These are phyloP conservation scores for Lithodes maja DNA, from an alignment of 2,888 invertebrate genomes.

Conservation along the genomic window DNA sequence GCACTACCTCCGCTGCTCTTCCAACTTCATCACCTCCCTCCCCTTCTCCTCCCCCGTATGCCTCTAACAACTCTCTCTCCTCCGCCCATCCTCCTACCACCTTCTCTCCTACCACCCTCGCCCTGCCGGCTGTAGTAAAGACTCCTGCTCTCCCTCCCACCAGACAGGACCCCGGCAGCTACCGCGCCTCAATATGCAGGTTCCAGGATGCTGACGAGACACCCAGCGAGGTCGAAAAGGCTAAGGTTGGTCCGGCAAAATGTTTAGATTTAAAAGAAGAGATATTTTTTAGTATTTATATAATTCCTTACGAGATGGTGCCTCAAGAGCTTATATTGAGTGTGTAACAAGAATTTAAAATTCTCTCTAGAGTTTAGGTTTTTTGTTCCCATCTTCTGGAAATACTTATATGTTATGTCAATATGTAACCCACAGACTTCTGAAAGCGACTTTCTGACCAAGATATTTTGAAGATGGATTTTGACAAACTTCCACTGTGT, in stretches of 20 bases:
- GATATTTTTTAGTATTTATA: background rate
- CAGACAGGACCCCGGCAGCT: conserved; percentile 64
- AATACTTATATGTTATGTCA: too few relatives aligned
- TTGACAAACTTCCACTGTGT: too few relatives aligned
- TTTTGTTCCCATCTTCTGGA: too few relatives aligned
- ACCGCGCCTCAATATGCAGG: conserved; percentile 43
- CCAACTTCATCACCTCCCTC: background rate
- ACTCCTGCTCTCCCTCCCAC: conserved; percentile 8
- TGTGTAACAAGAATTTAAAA: background rate
- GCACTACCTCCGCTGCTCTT: background rate
- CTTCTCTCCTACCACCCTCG: conserved; percentile 10
- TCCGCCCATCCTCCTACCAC: conserved; percentile 6
- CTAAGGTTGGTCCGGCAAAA: conserved; percentile 42
- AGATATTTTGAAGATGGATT: too few relatives aligned
- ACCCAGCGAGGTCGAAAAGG: conserved; percentile 39
- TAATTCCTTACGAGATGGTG: background rate
- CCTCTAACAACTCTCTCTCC: background rate
- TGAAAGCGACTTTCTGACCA: too few relatives aligned
- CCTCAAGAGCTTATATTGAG: too few relatives aligned
- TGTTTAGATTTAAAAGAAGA: background rate
- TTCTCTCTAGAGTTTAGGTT: background rate
- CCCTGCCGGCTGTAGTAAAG: conserved; percentile 27
- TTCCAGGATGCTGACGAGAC: conserved; percentile 54
- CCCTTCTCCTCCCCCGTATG: background rate
- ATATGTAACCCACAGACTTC: too few relatives aligned